Conservation (phyloP, 2,797 vertebrate genomes). For the Anguilla obscura region DNA sequence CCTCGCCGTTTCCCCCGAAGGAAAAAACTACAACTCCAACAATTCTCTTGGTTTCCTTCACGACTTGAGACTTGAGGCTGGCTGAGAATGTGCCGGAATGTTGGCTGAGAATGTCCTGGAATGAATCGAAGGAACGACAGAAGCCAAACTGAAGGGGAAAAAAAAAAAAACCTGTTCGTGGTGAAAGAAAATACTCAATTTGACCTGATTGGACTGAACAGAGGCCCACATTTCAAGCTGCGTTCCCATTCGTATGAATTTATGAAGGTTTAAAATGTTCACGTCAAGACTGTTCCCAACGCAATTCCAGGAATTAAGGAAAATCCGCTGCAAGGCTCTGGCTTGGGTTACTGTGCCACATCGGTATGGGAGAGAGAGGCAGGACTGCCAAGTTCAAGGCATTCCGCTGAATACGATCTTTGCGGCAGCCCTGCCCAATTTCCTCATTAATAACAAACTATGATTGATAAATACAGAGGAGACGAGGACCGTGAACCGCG, state of each 20-base stretch:
- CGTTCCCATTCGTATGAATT: neutral
- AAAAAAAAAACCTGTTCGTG: neutral
- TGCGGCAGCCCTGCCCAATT: neutral
- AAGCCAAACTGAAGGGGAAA: neutral
- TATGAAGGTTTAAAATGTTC: neutral
- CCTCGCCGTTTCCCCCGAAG: neutral
- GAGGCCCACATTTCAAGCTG: neutral
- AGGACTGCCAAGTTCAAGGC: neutral
- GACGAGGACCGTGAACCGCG: neutral
- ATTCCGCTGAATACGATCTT: neutral
- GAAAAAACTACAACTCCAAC: neutral
- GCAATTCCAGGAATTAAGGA: neutral
- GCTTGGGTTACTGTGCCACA: neutral
- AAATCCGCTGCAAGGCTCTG: too few species aligned
- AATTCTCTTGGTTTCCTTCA: neutral
- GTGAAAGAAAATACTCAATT: neutral
- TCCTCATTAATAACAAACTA: neutral
- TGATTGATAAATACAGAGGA: neutral
- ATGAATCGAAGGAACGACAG: neutral
- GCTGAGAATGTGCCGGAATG: neutral
- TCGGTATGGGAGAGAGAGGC: neutral
- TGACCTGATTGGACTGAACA: neutral
- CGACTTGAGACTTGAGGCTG: neutral
- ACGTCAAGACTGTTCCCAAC: neutral
- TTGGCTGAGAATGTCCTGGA: neutral